Evolutionary conservation across 1,140 invertebrate genomes (phyloP), one percentile per base, ranked within the genome.

Genomic region (Cephus cinctus): DNA sequence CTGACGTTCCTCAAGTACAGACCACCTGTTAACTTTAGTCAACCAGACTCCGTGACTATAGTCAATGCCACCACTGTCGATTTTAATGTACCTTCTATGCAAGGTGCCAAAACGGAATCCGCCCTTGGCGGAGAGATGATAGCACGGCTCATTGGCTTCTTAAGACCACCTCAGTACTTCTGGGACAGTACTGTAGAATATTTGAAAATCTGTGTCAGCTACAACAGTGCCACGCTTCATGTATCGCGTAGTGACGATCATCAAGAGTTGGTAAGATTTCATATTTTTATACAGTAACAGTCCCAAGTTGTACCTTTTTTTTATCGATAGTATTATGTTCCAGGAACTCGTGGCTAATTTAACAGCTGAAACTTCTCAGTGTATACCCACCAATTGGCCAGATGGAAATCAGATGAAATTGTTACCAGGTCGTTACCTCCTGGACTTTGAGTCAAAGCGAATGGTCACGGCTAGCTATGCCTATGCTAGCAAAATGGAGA

Each of bases 1-100:
- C 77, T 97, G 0, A 94, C 92, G 0, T 93, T 91, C 54, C 78
- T 95, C 1, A 87, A 90, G 57, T 96, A 96, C 67, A 83, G 87
- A 48, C 85, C 88, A 65, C 94, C 92, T 0, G 85, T 86, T 0
- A 91, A 96, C 66, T 86, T 83, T 56, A 85, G 84, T 4, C 89
- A 94, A 58, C 94, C 94, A 1, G 94, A 97, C 65, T 85, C 81
- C 16, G 88, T 90, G 1, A 81, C 81, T 0, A 88, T 94, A 30
- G 85, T 94, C 0, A 93, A 94, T 65, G 86, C 88, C 3, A 94
- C 90, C 1, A 86, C 85, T 14, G 85, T 87, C 1, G 86, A 90
- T 60, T 89, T 90, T 65, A 83, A 81, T 19, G 85, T 85, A 2
- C 80, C 79, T 2, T 80, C 82, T 0, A 80, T 81, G 39, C 79